These are phyloP conservation scores for Trissoscelio sp. DNA, from an alignment of 2,888 invertebrate genomes.

Conservation along the genomic window DNA sequence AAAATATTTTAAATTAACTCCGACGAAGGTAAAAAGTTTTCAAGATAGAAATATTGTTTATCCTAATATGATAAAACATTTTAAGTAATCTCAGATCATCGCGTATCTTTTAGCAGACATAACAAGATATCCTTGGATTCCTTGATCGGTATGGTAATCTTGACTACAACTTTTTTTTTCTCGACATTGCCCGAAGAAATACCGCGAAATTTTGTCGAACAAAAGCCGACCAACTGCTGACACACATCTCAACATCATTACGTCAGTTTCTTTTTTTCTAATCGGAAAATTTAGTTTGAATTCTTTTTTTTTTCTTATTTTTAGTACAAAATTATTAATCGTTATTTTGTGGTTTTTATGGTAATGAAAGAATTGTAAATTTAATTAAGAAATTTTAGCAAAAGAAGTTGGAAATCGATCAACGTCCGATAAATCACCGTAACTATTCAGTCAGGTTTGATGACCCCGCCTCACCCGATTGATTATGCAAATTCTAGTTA, in stretches of 20 bases:
- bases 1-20: neutral
- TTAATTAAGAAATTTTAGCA: no score
- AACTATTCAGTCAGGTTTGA: conserved; percentile 9
- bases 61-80: conserved; percentile 12
- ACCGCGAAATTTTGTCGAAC: conserved; percentile 50
- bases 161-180: conserved; percentile 43
- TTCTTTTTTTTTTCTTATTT: no score
- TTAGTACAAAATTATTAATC: no score
- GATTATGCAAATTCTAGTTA: conserved; percentile 52
- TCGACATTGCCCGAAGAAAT: conserved; percentile 36
- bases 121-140: conserved; percentile 41
- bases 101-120: conserved; percentile 15
- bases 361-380: no score
- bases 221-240: conserved; percentile 26
- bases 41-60: conserved; percentile 2
- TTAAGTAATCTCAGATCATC: conserved; percentile 3
- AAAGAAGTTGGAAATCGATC: conserved; percentile 3
- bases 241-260: conserved; percentile 7
- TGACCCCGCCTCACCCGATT: conserved; percentile 25
- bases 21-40: neutral
- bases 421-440: conserved; percentile 15
- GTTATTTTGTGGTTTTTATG: no score
- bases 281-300: neutral
- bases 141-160: conserved; percentile 47
- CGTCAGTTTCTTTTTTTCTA: neutral